Evolutionary conservation across 2,888 invertebrate species (phyloP), one percentile per base, ranked within the genome.

Genomic region (Morpho achilles): DNA sequence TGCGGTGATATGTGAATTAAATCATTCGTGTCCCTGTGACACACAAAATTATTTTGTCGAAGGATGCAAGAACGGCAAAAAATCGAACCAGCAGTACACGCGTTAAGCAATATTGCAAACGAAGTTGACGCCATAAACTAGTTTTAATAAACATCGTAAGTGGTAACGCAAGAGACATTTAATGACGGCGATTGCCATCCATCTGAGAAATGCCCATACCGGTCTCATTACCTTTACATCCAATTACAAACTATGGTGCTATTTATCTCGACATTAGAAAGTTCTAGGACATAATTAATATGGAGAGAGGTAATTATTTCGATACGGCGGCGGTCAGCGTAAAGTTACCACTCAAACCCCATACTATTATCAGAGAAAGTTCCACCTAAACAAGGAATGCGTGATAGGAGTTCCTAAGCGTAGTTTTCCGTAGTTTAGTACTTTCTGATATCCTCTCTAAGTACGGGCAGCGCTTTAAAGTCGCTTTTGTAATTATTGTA

Each of bases 261-360:
- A 82, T 82, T 82, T 84, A 84, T 82, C 81, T 84, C 74, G 53
- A 66, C 73, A 72, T 74, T 80, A 81, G 80, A 82, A 82, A 83
- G 83, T 71, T 83, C 79, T 82, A 82, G 84, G 79, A 80, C 76
- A 80, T 80, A 82, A 89, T 89, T 87, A 87, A 87, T 82, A 87
- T 82, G 71, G 77, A 84, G 82, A 82, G 77, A 82, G 84, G 83
- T 82, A 84, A 85, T 87, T 87, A 87, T 79, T 83, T 75, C 68
- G 81, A 82, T 80, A 81, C 75, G 68, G 72, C 68, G 69, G 62
- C 63, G 71, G 66, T 68, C 68, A 74, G 70, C 72, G 70, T 75
- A 72, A 71, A 76, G 72, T 69, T 78, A 74, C 74, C 73, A 73
- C 74, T 71, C 69, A 67, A 65, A 69, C 72, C 73, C 68, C 70